Base-by-base conservation (phyloP, 2,797 vertebrate genomes). In the Tragelaphus eurycerus region DNA sequence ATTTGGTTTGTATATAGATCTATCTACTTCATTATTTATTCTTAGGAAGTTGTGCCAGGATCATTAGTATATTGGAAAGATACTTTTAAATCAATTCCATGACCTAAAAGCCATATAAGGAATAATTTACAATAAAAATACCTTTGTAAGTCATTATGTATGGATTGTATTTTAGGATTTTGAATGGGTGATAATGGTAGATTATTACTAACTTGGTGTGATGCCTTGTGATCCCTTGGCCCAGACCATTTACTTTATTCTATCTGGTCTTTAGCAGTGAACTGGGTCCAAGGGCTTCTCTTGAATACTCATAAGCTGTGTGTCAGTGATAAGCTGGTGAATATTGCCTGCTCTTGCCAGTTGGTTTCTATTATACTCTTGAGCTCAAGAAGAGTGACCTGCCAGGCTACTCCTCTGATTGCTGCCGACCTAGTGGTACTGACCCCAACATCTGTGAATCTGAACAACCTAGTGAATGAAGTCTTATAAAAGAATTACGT, bases 401-500 rank as follows among this genome's bases (percentile, higher is more conserved):
- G 17, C 52, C 7, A 89, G 27, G 0, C 21, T 34, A 74, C 10
- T 25, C 23, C 38, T 86, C 46, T 52, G 46, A 87, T 83, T 85
- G 6, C 54, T 82, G 13, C 55, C 2, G 0, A 74, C 43, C 57
- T 82, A 38, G 11, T 48, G 13, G 4, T 94, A 78, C 52, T 79
- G 46, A 86, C 57, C 62, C 38, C 31, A 97, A 83, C 46, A 87
- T 89, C 86, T 95, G 46, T 82, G 87, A 93, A 83, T 90, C 46
- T 54, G 19, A 81, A 93, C 81, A n/a, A 79, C 60, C 25, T 89
- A 59, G 78, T 89, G 67, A 85, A 96, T 71, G 81, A 92, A 78
- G 48, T 62, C 14, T 25, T 93, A 86, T 64, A 43, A 93, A 96
- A 90, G 48, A 98, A 96, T 82, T 88, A 60, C 9, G 85, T 97